phyloP scores from a whole-genome alignment of 2,797 vertebrate species.

The Megalops cyprinoides region DNA sequence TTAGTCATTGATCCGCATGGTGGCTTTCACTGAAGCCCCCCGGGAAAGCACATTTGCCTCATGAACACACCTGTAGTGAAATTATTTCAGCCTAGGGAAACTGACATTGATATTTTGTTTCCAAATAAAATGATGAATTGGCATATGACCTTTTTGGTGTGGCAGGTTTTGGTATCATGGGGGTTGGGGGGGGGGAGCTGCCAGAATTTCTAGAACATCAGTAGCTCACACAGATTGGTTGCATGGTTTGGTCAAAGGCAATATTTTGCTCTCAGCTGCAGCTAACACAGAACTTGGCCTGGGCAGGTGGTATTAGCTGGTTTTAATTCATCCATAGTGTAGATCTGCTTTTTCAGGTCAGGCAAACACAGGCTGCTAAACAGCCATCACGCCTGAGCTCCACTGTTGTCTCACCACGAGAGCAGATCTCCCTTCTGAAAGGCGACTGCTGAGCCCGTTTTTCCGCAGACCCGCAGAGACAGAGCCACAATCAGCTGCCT shows the following conservation, averaged over 20 bases:
- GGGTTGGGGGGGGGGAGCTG: no score
- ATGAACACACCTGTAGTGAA: background rate
- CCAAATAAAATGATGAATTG: background rate
- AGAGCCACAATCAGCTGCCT: background rate
- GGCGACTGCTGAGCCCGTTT: background rate
- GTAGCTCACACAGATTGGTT: background rate
- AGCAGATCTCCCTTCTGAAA: background rate
- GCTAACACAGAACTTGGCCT: no score
- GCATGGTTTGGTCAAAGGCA: no score
- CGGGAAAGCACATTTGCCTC: background rate
- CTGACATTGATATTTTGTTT: background rate
- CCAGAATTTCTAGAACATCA: background rate
- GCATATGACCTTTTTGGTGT: background rate
- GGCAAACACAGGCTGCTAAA: no score
- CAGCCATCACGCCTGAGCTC: background rate
- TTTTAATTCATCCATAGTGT: constrained; percentile 6
- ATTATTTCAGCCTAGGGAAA: background rate
- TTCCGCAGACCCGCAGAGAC: background rate
- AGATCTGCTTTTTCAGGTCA: constrained; percentile 7
- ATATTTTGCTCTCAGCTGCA: background rate
- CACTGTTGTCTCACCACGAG: background rate
- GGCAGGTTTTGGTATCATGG: no score
- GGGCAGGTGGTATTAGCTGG: background rate
- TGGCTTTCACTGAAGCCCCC: background rate
- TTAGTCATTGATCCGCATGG: background rate